A percentile compares a stretch with the other conserved stretches of the same genome.
phyloP scores from a whole-genome alignment of 2,888 invertebrate species.

The Leptura quadrifasciata region DNA sequence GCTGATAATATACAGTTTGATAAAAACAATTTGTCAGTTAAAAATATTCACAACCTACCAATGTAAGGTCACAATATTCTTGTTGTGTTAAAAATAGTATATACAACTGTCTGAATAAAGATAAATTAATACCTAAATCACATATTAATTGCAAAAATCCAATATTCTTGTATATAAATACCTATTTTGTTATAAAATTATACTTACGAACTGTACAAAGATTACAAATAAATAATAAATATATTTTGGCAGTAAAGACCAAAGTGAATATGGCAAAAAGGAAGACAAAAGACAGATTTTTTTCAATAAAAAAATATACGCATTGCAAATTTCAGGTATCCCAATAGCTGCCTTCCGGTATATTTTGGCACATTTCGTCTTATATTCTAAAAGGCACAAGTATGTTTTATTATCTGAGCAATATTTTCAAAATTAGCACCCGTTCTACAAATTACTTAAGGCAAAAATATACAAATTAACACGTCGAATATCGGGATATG shows the following conservation, averaged over 20 bases:
- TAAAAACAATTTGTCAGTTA: conserved; percentile 56
- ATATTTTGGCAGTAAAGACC: conserved; percentile 50
- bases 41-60: conserved; percentile 63
- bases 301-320: conserved; percentile 45
- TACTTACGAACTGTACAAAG: conserved; percentile 46
- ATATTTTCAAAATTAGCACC: conserved; percentile 64
- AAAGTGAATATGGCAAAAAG: conserved; percentile 56
- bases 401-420: conserved; percentile 57
- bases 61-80: conserved; percentile 62
- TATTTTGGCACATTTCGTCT: conserved; percentile 66
- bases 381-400: conserved; percentile 65
- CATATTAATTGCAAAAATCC: conserved; percentile 58
- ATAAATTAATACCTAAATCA: conserved; percentile 56
- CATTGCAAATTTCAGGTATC: conserved; percentile 57
- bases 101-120: conserved; percentile 29
- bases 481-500: conserved; percentile 30
- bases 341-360: conserved; percentile 59
- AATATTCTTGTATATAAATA: conserved; percentile 28
- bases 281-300: conserved; percentile 54
- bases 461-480: conserved; percentile 59
- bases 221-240: conserved; percentile 58
- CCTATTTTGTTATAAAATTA: conserved; percentile 22
- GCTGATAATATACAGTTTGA: conserved; percentile 57
- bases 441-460: conserved; percentile 52
- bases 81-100: conserved; percentile 40